These are phyloP conservation scores for Melanitta fusca DNA, from an alignment of 2,797 vertebrate species.

Conservation along the genomic window DNA sequence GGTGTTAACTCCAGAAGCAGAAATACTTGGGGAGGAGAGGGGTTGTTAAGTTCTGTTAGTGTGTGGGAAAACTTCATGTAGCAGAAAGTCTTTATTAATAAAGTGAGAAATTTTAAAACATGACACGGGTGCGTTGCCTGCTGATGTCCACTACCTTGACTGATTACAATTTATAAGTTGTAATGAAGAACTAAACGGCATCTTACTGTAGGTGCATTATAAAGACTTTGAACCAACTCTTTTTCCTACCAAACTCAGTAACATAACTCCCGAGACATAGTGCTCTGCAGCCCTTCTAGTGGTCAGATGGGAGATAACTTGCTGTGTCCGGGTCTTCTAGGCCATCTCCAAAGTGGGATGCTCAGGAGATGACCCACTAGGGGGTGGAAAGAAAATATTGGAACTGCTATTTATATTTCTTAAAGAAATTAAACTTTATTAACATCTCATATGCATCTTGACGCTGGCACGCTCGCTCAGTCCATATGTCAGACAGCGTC, in stretches of 20 bases:
- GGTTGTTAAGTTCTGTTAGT: background rate
- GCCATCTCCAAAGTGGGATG: background rate
- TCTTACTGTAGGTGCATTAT: background rate
- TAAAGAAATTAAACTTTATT: background rate
- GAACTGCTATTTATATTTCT: background rate
- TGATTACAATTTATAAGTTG: background rate
- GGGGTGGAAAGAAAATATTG: background rate
- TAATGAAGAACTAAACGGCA: background rate
- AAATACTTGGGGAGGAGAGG: background rate
- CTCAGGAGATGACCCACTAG: background rate
- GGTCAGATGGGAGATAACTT: background rate
- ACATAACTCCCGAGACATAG: background rate
- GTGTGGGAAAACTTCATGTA: background rate
- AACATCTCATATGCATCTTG: background rate
- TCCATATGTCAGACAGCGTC: background rate
- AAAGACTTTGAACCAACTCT: background rate
- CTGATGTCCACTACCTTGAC: background rate
- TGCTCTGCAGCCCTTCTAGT: background rate
- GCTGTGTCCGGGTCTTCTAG: background rate
- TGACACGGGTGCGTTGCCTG: background rate
- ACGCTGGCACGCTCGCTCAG: background rate
- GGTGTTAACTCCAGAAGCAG: background rate
- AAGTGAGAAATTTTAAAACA: background rate
- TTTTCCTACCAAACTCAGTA: background rate
- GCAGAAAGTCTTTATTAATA: background rate